Evolutionary conservation across 2,797 vertebrate genomes (phyloP).

Genomic region (Graptemys geographica): DNA sequence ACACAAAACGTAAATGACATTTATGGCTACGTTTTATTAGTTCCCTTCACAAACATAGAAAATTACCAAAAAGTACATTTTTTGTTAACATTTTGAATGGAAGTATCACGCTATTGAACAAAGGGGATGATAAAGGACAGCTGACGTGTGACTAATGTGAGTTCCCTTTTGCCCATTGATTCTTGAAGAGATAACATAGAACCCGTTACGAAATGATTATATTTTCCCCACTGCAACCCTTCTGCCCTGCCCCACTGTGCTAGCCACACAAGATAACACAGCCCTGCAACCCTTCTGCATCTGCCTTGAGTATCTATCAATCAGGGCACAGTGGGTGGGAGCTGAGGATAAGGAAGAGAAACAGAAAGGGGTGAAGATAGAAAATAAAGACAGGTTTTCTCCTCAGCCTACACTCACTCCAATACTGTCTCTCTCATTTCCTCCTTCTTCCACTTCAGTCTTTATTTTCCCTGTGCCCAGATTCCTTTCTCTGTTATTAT

Average conservation of each 20-base stretch:
- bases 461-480: background rate
- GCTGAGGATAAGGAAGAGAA: background rate
- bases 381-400: background rate
- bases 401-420: background rate
- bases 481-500: background rate
- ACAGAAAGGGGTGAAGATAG: background rate
- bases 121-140: background rate
- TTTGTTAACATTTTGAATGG: background rate
- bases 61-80: background rate
- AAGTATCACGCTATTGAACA: background rate
- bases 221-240: background rate
- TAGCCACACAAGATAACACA: background rate
- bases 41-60: conserved; percentile 3
- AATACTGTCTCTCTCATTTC: background rate
- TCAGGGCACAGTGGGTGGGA: background rate
- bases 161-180: background rate
- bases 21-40: conserved; percentile 2
- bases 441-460: background rate
- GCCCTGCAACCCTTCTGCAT: background rate
- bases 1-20: background rate
- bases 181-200: background rate
- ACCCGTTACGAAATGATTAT: background rate
- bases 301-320: background rate
- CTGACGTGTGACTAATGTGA: background rate
- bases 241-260: background rate